These are phyloP conservation scores for Hirundo rustica DNA, from an alignment of 2,797 vertebrate species.

Conservation along the genomic window DNA sequence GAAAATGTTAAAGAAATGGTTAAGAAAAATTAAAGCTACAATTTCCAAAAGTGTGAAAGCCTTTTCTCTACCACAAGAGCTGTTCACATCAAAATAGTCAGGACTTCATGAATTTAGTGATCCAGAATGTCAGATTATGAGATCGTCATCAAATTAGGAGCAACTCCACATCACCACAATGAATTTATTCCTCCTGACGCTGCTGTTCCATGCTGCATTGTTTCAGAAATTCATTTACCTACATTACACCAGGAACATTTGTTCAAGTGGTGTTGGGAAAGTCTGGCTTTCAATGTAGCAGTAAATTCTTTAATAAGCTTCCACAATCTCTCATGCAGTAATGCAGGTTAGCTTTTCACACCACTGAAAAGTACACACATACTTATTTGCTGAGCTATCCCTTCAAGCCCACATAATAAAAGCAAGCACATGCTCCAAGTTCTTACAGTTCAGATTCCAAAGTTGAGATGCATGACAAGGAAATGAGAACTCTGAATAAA, in stretches of 20 bases:
- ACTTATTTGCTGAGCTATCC: neutral
- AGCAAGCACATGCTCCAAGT: neutral
- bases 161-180: neutral
- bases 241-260: neutral
- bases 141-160: neutral
- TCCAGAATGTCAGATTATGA: neutral
- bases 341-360: neutral
- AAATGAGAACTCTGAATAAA: neutral
- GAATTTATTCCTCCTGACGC: neutral
- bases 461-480: neutral
- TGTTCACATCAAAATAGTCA: neutral
- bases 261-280: neutral
- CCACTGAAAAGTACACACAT: neutral
- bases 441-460: neutral
- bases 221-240: neutral
- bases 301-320: neutral
- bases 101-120: neutral
- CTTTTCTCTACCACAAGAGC: neutral
- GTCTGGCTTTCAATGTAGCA: neutral
- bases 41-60: neutral
- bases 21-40: neutral
- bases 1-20: neutral
- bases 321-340: neutral
- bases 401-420: neutral
- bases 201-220: neutral